Evolutionary conservation across 2,797 vertebrate genomes (phyloP).

Genomic region (Danio albolineatus): DNA sequence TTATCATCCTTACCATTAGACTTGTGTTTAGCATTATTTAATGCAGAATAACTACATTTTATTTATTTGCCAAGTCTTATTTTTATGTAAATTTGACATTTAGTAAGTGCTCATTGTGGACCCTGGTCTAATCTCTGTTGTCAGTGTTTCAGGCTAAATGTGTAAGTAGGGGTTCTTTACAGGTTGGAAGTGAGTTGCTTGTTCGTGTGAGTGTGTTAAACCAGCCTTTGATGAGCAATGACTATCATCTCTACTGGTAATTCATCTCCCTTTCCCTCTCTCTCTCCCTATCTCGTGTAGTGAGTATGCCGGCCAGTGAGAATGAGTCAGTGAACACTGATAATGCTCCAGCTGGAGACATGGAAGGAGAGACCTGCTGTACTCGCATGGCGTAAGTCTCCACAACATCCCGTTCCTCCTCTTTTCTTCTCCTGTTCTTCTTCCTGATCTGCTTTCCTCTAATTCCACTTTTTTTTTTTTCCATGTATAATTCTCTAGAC

Average conservation of each 20-base stretch:
- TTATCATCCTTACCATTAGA: neutral
- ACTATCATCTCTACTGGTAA: constrained; percentile 26
- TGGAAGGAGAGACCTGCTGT: constrained; percentile 96
- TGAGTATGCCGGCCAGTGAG: constrained; percentile 99
- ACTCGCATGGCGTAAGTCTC: constrained; percentile 93
- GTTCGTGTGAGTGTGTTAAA: constrained; percentile 23
- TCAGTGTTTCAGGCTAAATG: neutral
- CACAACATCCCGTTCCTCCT: constrained; percentile 56
- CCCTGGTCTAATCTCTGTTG: constrained; percentile 7
- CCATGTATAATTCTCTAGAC: constrained; percentile 11
- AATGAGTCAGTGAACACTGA: constrained; percentile 98
- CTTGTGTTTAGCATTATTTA: neutral
- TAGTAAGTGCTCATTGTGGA: neutral
- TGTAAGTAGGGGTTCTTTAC: neutral
- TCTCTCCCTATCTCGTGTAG: constrained; percentile 72
- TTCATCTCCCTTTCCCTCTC: constrained; percentile 27
- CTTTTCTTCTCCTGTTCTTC: constrained; percentile 29
- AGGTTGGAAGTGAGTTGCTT: constrained; percentile 15
- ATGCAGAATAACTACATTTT: neutral
- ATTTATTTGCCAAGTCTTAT: neutral
- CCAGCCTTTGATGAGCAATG: constrained; percentile 17
- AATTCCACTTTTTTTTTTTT: neutral
- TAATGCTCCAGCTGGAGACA: constrained; percentile 91
- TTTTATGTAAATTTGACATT: neutral
- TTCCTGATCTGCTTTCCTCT: constrained; percentile 6